Conservation (phyloP, 2,888 invertebrate species). For the Eupsilia transversa region DNA sequence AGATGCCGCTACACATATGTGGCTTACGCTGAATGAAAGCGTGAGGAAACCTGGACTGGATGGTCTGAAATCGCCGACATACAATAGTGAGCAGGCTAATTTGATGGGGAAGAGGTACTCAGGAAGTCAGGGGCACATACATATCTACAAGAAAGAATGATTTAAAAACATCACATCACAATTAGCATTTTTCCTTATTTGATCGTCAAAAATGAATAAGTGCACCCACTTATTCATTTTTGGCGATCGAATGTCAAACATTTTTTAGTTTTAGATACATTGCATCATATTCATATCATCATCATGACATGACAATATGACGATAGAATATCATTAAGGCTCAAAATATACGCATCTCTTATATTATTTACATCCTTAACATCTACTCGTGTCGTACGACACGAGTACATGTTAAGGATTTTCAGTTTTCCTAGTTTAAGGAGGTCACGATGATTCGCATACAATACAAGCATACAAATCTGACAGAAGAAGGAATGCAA, state of each 20-base stretch:
- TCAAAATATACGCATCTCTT: background rate
- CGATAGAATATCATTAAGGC: background rate
- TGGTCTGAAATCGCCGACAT: background rate
- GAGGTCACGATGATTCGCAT: background rate
- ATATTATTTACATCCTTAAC: background rate
- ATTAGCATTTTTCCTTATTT: background rate
- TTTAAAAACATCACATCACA: background rate
- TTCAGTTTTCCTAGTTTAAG: too few species aligned
- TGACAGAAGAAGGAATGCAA: background rate
- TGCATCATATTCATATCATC: slow-evolving; percentile 23
- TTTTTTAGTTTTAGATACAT: slow-evolving; percentile 6
- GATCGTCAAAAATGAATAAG: slow-evolving; percentile 20
- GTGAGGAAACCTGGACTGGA: background rate
- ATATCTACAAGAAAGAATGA: slow-evolving; percentile 1
- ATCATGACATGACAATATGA: slow-evolving; percentile 12
- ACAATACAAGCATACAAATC: background rate
- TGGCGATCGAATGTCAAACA: slow-evolving; percentile 7
- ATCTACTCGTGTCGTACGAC: background rate
- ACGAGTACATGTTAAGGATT: too few species aligned
- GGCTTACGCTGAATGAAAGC: background rate
- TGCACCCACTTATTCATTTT: background rate
- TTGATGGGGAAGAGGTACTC: background rate
- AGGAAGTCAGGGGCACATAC: background rate
- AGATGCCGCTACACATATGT: too few species aligned
- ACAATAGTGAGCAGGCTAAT: background rate